Conservation (phyloP, 2,888 invertebrate species). For the Hetaerina titia region DNA sequence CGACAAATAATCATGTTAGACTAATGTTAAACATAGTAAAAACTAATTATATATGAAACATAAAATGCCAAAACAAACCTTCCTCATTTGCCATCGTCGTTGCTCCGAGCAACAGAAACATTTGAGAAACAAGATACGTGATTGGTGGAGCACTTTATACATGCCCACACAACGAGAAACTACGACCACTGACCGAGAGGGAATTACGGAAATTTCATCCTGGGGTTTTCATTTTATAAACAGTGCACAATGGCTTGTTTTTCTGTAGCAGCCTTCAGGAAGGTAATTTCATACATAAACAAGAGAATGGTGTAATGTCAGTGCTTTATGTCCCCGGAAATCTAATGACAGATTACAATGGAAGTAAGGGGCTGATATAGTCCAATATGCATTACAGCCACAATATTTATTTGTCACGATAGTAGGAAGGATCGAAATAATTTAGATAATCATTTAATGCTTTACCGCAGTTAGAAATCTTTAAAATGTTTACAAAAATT, state of each 20-base stretch:
- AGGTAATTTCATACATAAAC: not conserved
- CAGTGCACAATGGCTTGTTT: not conserved
- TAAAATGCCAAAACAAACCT: conserved; percentile 68
- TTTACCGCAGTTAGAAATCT: too few relatives aligned
- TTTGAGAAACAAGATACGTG: conserved; percentile 63
- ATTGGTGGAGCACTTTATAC: conserved; percentile 32
- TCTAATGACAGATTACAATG: too few relatives aligned
- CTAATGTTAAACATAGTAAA: not conserved
- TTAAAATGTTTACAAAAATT: too few relatives aligned
- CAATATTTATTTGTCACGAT: too few relatives aligned
- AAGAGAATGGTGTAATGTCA: too few relatives aligned
- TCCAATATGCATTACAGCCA: too few relatives aligned
- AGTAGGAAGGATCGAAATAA: too few relatives aligned
- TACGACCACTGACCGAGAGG: not conserved
- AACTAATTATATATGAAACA: conserved; percentile 1
- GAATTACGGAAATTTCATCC: not conserved
- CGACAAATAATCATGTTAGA: not conserved
- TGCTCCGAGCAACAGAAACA: conserved; percentile 70
- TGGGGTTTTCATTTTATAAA: not conserved
- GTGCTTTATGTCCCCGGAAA: too few relatives aligned
- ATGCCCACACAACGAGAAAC: not conserved
- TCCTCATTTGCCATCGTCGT: conserved; percentile 71
- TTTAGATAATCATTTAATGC: too few relatives aligned
- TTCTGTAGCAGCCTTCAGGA: not conserved
- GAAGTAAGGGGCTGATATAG: too few relatives aligned